A percentile compares a stretch with the other conserved stretches of the same genome.
Evolutionary conservation across 2,113 vertebrate genomes (phyloP).

Genomic region (Cololabis saira): DNA sequence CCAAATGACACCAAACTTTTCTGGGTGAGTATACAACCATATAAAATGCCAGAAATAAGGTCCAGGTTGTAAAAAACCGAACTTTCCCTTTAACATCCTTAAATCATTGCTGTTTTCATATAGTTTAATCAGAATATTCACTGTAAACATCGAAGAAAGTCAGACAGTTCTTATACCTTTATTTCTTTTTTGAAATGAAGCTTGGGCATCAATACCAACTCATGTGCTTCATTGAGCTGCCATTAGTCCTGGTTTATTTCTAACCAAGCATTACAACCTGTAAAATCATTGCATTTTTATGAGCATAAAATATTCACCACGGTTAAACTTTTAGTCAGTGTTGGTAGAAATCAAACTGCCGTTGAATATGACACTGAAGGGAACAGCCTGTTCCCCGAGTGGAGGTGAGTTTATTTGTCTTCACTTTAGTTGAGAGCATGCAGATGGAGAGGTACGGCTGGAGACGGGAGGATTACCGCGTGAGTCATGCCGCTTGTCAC

Average conservation of each 20-base stretch:
- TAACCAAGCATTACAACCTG: not conserved
- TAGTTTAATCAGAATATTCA: not conserved
- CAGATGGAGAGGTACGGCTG: slow-evolving; percentile 8
- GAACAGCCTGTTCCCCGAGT: slow-evolving; percentile 13
- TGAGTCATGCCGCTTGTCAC: slow-evolving; percentile 22
- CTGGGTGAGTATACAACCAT: too few species aligned
- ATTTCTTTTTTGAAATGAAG: too few species aligned
- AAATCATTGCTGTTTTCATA: not conserved
- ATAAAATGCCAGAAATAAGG: too few species aligned
- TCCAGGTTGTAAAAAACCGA: too few species aligned
- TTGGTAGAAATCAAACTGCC: slow-evolving; percentile 1
- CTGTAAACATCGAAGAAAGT: too few species aligned
- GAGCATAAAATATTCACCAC: not conserved
- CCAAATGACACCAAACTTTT: too few species aligned
- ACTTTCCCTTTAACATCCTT: slow-evolving; percentile 1
- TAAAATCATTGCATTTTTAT: not conserved
- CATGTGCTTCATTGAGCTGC: not conserved
- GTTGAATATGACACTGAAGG: not conserved
- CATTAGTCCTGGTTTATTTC: not conserved
- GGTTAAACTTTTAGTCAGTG: slow-evolving; percentile 4
- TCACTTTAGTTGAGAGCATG: slow-evolving; percentile 6
- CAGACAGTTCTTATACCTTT: too few species aligned
- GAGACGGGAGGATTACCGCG: not conserved
- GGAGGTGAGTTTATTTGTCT: slow-evolving; percentile 24
- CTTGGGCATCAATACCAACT: too few species aligned